A percentile compares a stretch with the other conserved stretches of the same genome.
These are phyloP conservation scores for Ataeniobius toweri DNA, from an alignment of 2,797 vertebrate species.

Conservation along the genomic window DNA sequence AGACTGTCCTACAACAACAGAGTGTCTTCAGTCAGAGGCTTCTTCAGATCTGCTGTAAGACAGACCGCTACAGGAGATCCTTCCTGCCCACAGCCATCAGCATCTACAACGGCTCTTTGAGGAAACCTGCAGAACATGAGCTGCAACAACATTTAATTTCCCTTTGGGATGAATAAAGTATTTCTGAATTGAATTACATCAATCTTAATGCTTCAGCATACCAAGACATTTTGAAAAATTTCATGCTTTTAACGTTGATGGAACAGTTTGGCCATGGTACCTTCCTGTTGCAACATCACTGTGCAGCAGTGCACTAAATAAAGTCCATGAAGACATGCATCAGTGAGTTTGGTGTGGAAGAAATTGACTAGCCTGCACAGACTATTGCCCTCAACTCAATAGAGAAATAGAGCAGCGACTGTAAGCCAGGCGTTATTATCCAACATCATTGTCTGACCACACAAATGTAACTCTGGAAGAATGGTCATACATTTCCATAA, in stretches of 20 bases:
- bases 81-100: no score
- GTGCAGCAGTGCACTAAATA: not conserved
- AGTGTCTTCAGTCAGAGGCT: no score
- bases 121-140: no score
- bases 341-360: not conserved
- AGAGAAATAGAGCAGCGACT: not conserved
- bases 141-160: no score
- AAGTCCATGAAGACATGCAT: not conserved
- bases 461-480: not conserved
- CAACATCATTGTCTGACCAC: not conserved
- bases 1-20: no score
- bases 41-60: no score
- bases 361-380: not conserved
- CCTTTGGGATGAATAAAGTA: no score
- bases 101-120: no score
- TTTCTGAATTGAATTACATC: not conserved
- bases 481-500: not conserved
- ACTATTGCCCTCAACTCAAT: not conserved
- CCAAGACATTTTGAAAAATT: not conserved
- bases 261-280: not conserved
- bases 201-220: not conserved
- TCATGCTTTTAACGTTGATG: not conserved
- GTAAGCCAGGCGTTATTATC: not conserved
- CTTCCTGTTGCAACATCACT: not conserved
- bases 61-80: no score